Conservation (phyloP, 37 sponge, comb jelly and placozoan species). For the Bolinopsis microptera region DNA sequence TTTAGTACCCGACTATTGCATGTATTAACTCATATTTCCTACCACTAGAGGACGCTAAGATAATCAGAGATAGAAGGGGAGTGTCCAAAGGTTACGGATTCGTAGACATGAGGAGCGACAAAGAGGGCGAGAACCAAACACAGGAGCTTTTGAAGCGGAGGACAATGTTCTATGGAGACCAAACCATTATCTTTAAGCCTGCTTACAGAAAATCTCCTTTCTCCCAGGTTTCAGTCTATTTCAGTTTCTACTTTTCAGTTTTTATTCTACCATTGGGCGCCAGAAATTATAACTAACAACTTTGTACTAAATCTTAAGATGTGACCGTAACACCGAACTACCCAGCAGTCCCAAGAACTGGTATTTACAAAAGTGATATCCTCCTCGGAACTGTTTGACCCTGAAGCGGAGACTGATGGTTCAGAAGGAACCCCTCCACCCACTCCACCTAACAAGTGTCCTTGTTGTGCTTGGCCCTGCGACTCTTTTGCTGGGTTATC, state of each 20-base stretch:
- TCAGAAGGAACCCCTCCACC: neutral
- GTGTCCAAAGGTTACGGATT: neutral
- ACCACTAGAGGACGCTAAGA: neutral
- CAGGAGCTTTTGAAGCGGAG: neutral
- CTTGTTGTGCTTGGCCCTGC: neutral
- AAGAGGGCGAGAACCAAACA: neutral
- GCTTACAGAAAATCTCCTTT: neutral
- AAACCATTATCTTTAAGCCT: neutral
- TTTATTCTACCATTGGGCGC: too few species aligned
- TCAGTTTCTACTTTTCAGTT: too few species aligned
- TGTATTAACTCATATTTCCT: too few species aligned
- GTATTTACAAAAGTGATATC: neutral
- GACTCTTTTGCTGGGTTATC: neutral
- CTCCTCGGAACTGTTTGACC: neutral
- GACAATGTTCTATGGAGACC: neutral
- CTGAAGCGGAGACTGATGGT: constrained; percentile 17
- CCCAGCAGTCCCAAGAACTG: neutral
- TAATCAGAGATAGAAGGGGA: neutral
- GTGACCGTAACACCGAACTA: too few species aligned
- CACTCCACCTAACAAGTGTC: neutral
- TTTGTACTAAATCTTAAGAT: too few species aligned
- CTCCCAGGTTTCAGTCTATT: neutral
- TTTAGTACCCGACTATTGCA: too few species aligned
- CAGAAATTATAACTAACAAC: too few species aligned
- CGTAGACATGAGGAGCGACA: constrained; percentile 2